Percentiles rank a stretch among this genome's conserved stretches.
Evolutionary conservation across 2,888 invertebrate species (phyloP).

Genomic region (Scaptomyza caliginosa): DNA sequence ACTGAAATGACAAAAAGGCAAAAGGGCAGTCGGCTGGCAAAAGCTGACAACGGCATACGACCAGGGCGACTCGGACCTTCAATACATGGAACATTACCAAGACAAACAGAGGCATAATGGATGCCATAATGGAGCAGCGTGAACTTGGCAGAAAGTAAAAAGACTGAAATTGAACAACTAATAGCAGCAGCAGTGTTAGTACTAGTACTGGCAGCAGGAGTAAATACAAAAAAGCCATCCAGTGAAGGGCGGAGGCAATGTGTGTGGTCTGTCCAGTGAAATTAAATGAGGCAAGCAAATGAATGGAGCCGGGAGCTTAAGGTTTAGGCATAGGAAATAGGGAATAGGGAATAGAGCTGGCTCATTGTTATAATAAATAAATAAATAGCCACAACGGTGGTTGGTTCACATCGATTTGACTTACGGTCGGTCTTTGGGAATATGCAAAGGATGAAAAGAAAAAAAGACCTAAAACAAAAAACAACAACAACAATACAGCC

Average conservation of each 20-base stretch:
- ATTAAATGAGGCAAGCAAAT: constrained; percentile 61
- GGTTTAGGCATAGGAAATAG: constrained; percentile 2
- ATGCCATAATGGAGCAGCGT: constrained; percentile 45
- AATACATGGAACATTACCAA: constrained; percentile 68
- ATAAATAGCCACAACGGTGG: constrained; percentile 47
- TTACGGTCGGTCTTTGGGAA: constrained; percentile 40
- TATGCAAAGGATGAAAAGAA: constrained; percentile 25
- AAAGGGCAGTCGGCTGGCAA: constrained; percentile 54
- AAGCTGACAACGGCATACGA: constrained; percentile 54
- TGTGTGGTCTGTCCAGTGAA: constrained; percentile 61
- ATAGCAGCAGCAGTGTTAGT: too few species aligned
- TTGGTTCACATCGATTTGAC: constrained; percentile 44
- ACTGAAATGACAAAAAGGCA: constrained; percentile 79
- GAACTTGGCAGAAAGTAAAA: constrained; percentile 15
- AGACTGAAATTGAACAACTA: constrained; percentile 60
- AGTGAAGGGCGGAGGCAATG: constrained; percentile 23
- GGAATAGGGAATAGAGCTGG: constrained; percentile 57
- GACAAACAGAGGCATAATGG: constrained; percentile 77
- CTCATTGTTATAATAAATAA: constrained; percentile 76
- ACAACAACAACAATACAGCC: constrained; percentile 26
- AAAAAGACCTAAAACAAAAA: too few species aligned
- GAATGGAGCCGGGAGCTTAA: constrained; percentile 32
- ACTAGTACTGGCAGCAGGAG: too few species aligned
- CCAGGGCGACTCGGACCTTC: constrained; percentile 5
- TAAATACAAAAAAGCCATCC: constrained; percentile 23